Base-by-base conservation (phyloP, 92 coral and sea anemone genomes). In the Zoanthus sociatus region DNA sequence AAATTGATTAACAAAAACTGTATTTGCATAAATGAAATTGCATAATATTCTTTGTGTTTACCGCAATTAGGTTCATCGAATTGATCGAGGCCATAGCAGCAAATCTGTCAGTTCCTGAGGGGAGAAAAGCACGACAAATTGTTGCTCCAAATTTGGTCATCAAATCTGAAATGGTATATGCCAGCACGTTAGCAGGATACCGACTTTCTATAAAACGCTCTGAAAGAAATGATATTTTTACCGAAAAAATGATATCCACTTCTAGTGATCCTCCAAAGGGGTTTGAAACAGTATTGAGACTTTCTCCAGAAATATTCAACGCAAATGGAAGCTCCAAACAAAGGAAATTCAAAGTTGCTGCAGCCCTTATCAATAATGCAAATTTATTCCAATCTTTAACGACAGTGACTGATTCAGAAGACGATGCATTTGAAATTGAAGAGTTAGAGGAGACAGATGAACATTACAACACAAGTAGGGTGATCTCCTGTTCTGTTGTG, bases 321-420 rank as follows among this genome's bases (percentile, higher is more conserved):
- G 78, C 70, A 5, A 32, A 31, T 54, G 30, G 42, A 54, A 91
- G 71, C 64, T 26, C 10, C 55, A 32, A 33, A 33, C 71, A 2
- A 64, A 69, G 11, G 42, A 33, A 33, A 33, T 1, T 33, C 42
- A 94, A 95, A 45, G 76, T 97, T 37, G 94, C 89, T 21, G 90
- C 93, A 70, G 89, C 89, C 47, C 73, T 92, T 82, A 90, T 89
- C 77, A 95, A 90, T 56, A 91, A 92, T 32, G 90, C 92, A 69
- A 90, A 93, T 77, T 76, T 97, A 17, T 95, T 97, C 73, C 95
- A 95, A 73, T 75, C 92, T 15, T 78, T 76, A 70, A 26, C 37
- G 42, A 33, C 42, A 33, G 42, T 33, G 42, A 33, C 42, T 3
- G 42, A 44, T 8, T 12, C 84, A 17, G 55, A 21, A 6, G n/a